Evolutionary conservation across 2,113 vertebrate genomes (phyloP).

Genomic region (Tyto alba): DNA sequence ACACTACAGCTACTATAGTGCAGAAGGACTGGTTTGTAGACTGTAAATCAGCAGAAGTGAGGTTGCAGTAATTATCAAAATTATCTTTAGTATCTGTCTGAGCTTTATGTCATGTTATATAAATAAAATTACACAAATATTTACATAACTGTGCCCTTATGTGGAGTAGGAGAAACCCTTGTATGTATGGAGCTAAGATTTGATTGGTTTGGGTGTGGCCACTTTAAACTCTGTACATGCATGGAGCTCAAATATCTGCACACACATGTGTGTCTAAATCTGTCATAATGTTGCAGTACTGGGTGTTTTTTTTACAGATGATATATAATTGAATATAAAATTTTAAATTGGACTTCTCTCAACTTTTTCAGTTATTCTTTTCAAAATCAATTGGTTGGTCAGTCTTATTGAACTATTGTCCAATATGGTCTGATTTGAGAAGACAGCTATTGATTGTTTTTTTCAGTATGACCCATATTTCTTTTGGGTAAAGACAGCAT

Average conservation of each 20-base stretch:
- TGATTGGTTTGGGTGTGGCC: not conserved
- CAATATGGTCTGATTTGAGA: not conserved
- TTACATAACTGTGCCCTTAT: not conserved
- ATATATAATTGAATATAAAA: not conserved
- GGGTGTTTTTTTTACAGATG: not conserved
- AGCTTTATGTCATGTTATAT: not conserved
- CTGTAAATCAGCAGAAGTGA: not conserved
- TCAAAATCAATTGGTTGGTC: not conserved
- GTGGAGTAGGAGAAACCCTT: not conserved
- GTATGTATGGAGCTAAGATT: not conserved
- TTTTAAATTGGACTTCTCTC: not conserved
- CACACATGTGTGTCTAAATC: not conserved
- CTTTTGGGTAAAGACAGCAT: not conserved
- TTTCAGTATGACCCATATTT: not conserved
- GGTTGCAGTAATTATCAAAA: not conserved
- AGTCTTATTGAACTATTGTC: not conserved
- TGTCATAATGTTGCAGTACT: not conserved
- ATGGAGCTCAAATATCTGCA: not conserved
- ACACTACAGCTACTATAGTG: not conserved
- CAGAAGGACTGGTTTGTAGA: not conserved
- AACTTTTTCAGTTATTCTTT: not conserved
- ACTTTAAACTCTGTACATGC: not conserved
- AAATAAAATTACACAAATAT: not conserved
- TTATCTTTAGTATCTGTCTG: not conserved
- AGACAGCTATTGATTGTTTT: not conserved